Evolutionary conservation across 2,888 invertebrate genomes (phyloP), one percentile per base, ranked within the genome.

Genomic region (Agrilus biguttatus): DNA sequence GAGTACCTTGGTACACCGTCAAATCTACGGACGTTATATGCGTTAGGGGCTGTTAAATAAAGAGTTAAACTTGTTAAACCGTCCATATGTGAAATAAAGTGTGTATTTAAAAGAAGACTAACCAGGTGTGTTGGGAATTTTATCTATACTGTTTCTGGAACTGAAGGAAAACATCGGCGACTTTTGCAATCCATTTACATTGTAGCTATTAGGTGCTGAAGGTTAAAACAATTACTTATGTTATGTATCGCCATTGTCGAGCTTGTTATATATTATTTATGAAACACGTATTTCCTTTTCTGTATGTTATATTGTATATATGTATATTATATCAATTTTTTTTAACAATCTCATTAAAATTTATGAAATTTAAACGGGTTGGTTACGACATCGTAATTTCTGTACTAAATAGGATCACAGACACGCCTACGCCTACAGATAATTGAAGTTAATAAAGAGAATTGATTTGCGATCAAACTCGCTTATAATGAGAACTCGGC

Each of bases 131-230:
- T 74, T 70, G 50, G 73, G 77, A 43, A 72, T 65, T 55, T 74
- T 76, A 53, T 77, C 74, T 36, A 63, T 56, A 56, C 72, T 67
- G 36, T 75, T 70, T 63, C 78, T 83, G 46, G 75, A 70, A 40
- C 83, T 81, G 62, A 86, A 77, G 10, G 80, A 78, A 57, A 75
- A 83, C 54, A 73, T 80, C 47, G 77, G 72, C 41, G 78, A 73
- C 49, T 70, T 71, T 51, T 75, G 77, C 51, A 80, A 74, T 49
- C 77, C 78, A 55, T 77, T 76, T 5, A 84, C 78, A 59, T 82
- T 76, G 61, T 87, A 89, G 62, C 83, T 82, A 28, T 87, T 86
- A 1, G 89, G 88, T 12, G 86, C 85, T 8, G 86, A 84, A 23
- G 83, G 45, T 28, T 28, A 28, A 28, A 28, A 28, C 10, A 28